Evolutionary conservation across 2,888 invertebrate species (phyloP).

Genomic region (Rotaria macrura): DNA sequence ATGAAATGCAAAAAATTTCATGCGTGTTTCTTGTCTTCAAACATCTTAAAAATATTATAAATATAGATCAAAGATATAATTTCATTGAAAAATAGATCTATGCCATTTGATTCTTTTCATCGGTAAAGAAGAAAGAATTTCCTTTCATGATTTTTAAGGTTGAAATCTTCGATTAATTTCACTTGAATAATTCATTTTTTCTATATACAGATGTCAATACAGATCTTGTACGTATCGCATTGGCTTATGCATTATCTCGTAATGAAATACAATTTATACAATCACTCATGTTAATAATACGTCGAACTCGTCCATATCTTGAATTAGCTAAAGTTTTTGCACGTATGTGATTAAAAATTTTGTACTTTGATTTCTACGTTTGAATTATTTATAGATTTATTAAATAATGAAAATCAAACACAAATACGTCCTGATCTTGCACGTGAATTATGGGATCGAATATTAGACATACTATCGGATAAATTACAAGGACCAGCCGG

Average conservation of each 20-base stretch:
- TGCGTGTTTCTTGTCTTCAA: no score
- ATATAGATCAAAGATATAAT: no score
- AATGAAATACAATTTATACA: not conserved
- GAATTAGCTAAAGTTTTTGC: not conserved
- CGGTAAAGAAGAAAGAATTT: not conserved
- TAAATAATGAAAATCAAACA: not conserved
- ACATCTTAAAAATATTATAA: no score
- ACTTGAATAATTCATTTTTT: not conserved
- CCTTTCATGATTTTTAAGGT: not conserved
- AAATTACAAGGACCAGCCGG: not conserved
- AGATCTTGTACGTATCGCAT: not conserved
- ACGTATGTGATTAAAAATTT: not conserved
- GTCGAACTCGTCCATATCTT: not conserved
- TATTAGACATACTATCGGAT: not conserved
- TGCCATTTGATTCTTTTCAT: not conserved
- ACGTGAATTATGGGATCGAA: conserved; percentile 2
- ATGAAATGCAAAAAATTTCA: no score
- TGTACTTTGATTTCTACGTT: not conserved
- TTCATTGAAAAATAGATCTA: no score
- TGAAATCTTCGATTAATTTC: not conserved
- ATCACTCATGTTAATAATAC: not conserved
- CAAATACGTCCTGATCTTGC: conserved; percentile 13
- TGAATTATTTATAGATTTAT: not conserved
- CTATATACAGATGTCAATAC: not conserved
- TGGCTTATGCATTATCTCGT: not conserved